phyloP scores from a whole-genome alignment of 2,113 vertebrate species.

The Myanophis thanlyinensis region DNA sequence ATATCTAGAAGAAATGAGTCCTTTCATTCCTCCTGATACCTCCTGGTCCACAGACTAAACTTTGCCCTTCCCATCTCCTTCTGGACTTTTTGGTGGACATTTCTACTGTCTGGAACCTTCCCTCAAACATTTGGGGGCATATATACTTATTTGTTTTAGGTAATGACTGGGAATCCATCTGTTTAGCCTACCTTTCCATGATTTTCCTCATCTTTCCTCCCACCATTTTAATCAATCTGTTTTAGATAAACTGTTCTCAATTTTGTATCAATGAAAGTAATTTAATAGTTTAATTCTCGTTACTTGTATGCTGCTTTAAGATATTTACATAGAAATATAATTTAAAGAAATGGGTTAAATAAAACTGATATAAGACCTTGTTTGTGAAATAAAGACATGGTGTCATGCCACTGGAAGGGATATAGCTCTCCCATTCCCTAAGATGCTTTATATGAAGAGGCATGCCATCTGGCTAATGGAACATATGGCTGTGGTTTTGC shows the following conservation, averaged over 20 bases:
- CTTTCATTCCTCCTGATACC: neutral
- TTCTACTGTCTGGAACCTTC: neutral
- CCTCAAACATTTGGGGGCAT: neutral
- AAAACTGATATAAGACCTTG: neutral
- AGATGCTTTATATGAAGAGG: neutral
- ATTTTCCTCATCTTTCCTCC: neutral
- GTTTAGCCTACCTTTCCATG: neutral
- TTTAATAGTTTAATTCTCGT: neutral
- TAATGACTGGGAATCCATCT: neutral
- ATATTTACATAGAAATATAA: neutral
- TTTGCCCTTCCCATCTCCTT: neutral
- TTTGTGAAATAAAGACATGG: neutral
- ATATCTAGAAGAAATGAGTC: neutral
- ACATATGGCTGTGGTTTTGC: neutral
- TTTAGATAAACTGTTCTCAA: neutral
- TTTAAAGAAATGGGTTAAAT: neutral
- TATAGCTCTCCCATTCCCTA: neutral
- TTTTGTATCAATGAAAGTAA: neutral
- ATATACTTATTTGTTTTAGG: neutral
- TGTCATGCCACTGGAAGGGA: neutral
- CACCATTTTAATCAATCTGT: neutral
- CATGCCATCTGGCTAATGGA: neutral
- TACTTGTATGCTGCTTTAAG: neutral
- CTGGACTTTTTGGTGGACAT: neutral
- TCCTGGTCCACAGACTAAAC: neutral